Base-by-base conservation (phyloP, 2,113 vertebrate genomes). In the Pangasianodon hypophthalmus region DNA sequence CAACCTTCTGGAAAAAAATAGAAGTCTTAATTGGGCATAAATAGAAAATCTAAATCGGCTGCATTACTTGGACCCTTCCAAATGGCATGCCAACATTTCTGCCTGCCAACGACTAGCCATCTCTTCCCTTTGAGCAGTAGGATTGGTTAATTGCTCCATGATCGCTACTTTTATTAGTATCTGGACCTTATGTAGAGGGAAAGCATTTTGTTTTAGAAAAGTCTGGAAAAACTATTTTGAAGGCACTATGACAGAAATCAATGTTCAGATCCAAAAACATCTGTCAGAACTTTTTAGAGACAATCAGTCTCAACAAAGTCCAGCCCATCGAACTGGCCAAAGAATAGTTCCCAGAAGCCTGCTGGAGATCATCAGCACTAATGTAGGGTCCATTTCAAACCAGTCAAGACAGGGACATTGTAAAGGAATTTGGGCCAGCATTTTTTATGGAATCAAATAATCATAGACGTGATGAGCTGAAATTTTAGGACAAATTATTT, bases 351-450 rank as follows among this genome's bases (percentile, higher is more conserved):
- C 56, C 84, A 64, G 44, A 50, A 79, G 18, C 2, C 71, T 81
- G 37, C 48, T 64, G 58, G 32, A 81, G 58, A 69, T 80, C 83
- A 50, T 90, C 62, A 86, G n/a, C 58, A 32, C 44, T 29, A 7
- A 48, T 18, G 32, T 19, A 67, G 19, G 7, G 67, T 85, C 29
- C 19, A 54, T 79, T 69, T 50, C 46, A 62, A 75, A 58, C 46
- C 67, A 75, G 41, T 83, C 19, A 89, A 77, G 92, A 81, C 92
- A 86, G 32, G 77, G 58, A 86, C 91, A 86, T 48, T 14, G 86
- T 85, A 10, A 26, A 6, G 18, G 37, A 58, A 75, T 60, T 82
- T 71, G 80, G 48, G 19, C 13, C 11, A 60, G 16, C 1, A 41
- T 60, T 50, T 58, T 54, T 24, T 41, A 1, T 6, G 26, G 1